Evolutionary conservation across 2,888 invertebrate genomes (phyloP).

Genomic region (Autographa pulchrina): DNA sequence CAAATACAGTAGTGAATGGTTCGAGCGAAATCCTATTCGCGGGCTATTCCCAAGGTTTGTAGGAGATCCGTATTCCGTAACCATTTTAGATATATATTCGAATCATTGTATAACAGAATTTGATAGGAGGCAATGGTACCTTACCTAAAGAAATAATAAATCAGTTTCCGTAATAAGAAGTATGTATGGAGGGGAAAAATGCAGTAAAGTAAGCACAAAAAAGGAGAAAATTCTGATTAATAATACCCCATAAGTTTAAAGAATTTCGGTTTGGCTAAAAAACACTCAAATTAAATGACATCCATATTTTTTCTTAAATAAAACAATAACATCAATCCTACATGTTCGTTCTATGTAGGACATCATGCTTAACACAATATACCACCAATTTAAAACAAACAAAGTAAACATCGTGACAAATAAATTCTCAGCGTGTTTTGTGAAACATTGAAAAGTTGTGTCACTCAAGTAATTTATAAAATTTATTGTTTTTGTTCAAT

Average conservation of each 20-base stretch:
- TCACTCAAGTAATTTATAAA: conserved; percentile 9
- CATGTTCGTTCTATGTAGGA: background rate
- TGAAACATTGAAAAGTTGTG: conserved; percentile 27
- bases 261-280: too few relatives aligned
- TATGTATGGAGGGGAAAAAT: too few relatives aligned
- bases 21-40: conserved; percentile 17
- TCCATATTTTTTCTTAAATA: too few relatives aligned
- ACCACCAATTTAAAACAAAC: conserved; percentile 32
- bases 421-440: conserved; percentile 42
- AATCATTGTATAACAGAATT: conserved; percentile 16
- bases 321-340: background rate
- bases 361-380: conserved; percentile 23
- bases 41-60: conserved; percentile 30
- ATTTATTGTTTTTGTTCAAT: background rate
- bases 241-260: too few relatives aligned
- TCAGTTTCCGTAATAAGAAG: too few relatives aligned
- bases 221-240: too few relatives aligned
- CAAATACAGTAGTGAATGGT: conserved; percentile 5
- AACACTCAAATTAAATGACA: too few relatives aligned
- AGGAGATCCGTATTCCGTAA: conserved; percentile 27
- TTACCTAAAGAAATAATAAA: too few relatives aligned
- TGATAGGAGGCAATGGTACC: too few relatives aligned
- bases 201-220: too few relatives aligned
- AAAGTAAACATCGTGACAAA: conserved; percentile 42
- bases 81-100: conserved; percentile 8